Base-by-base conservation (phyloP, 1,140 invertebrate species). In the Ericerus pela region DNA sequence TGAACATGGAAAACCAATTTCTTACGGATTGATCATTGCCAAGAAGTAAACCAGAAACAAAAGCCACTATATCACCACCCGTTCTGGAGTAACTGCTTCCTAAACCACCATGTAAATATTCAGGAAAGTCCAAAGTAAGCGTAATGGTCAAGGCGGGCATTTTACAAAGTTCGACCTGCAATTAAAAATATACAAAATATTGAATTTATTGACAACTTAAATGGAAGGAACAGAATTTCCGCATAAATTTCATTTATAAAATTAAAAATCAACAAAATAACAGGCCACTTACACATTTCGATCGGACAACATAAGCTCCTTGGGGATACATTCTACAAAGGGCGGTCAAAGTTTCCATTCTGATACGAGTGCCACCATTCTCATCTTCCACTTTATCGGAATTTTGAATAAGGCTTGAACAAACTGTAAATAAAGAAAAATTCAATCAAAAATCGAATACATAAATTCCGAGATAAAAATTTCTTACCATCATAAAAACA, bases 1-100 rank as follows among this genome's bases (percentile, higher is more conserved):
- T 79, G 66, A 92, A 96, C 62, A 85, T 77, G 0, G 88, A 85
- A 68, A 96, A 93, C 92, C 92, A 96, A 58, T 81, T 84, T 62
- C 90, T 76, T 0, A 90, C 81, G 60, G 81, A 81, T 64, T 89
- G 84, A 71, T 96, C 91, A 66, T 83, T 91, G 16, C 92, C 90
- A 28, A 96, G 73, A 54, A 96, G 72, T 29, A 97, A 72, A 8
- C 92, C 90, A 52, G 88, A 92, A 22, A 95, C 77, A 72, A 96
- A 96, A 11, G 90, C 82, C 10, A 96, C 73, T 22, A 79, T 64
- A 64, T 80, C 78, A 52, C 69, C 69, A 36, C 58, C 57, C 14
- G 55, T 58, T 47, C 28, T 53, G 1, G 11, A 36, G 16, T 47
- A 53, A 27, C 12, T 30, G 27, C 38, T 54, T 20, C 28, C 51